These are phyloP conservation scores for Heliconius erato DNA, from an alignment of 2,888 invertebrate genomes.

Conservation along the genomic window DNA sequence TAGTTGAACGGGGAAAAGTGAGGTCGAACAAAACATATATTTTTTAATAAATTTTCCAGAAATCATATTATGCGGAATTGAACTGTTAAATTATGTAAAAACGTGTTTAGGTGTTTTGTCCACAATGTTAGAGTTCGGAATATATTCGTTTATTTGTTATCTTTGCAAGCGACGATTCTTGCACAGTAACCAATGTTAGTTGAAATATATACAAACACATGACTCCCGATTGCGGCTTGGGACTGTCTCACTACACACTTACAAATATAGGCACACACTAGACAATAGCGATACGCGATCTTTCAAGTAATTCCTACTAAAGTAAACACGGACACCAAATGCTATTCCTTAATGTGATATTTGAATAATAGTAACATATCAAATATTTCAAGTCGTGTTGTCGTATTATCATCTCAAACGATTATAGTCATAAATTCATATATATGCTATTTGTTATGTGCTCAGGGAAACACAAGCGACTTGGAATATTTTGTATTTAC, in stretches of 20 bases:
- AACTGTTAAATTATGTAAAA: background rate
- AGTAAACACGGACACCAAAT: too few species aligned
- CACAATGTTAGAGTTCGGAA: background rate
- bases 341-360: background rate
- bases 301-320: too few species aligned
- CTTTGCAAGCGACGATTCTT: background rate
- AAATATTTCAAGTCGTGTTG: background rate
- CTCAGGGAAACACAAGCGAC: background rate
- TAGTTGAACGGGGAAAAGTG: background rate
- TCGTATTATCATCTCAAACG: background rate
- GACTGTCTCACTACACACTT: background rate
- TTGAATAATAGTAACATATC: background rate
- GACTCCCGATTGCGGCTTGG: background rate
- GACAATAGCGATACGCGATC: background rate
- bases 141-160: background rate
- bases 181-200: background rate
- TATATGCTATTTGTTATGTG: background rate
- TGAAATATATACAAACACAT: background rate
- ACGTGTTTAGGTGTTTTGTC: background rate
- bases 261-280: background rate
- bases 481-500: background rate
- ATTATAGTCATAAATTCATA: background rate
- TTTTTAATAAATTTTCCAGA: slow-evolving; percentile 22
- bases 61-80: background rate
- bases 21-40: slow-evolving; percentile 23